Base-by-base conservation (phyloP, 2,113 vertebrate species). In the Brienomyrus brachyistius region DNA sequence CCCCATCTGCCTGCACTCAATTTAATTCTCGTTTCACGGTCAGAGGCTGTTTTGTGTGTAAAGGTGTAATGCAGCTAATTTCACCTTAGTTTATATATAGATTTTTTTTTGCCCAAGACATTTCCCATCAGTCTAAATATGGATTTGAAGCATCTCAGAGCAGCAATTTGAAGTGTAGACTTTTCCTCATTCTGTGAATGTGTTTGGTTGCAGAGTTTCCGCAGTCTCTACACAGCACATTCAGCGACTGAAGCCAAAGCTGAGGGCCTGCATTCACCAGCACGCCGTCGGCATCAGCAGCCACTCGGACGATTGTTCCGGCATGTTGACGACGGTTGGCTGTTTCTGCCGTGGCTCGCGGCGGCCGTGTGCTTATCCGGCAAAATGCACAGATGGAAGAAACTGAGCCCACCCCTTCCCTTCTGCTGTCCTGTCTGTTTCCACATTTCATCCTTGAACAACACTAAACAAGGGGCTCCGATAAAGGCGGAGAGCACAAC, bases 361-460 rank as follows among this genome's bases (percentile, higher is more conserved):
- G 21, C 11, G 10, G 87, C 31, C 7, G 4, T 45, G 59, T 4
- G 19, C 54, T 88, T 88, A 88, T 43, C 87, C 35, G 52, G 87
- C 35, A 62, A 23, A 88, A 59, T 13, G 23, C 83, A 31, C 27
- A 23, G 87, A 62, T 45, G 54, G 11, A 19, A 88, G 45, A 84
- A 88, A n/a, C 48, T 10, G n/a, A 11, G 0, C 3, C n/a, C 66
- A 21, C n/a, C 43, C 4, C 8, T 56, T 48, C 45, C 82, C 23
- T 48, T 86, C 19, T 59, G 40, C 66, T 83, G 89, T 45, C 91
- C 80, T 89, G 56, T 54, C 51, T 91, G 45, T 90, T 93, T 92
- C 90, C 35, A 86, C 51, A 10, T 54, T 91, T 82, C 88, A 91
- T 91, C 91, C 90, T 91, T 91, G 90, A 89, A 82, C 89, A 59